phyloP scores from a whole-genome alignment of 1,140 invertebrate species.

The Orius insidiosus region DNA sequence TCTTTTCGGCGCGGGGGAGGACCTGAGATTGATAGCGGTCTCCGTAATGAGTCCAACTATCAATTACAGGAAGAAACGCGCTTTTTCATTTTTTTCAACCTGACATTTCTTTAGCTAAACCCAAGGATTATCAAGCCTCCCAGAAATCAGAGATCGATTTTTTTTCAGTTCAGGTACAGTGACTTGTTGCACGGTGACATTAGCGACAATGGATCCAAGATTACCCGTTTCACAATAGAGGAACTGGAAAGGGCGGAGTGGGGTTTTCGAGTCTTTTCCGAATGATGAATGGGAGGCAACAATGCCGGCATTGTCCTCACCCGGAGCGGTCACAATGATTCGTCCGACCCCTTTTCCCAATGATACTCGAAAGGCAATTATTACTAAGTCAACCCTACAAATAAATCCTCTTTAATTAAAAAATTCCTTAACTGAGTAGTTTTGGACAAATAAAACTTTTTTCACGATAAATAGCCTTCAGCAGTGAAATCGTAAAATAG shows the following conservation, averaged over 20 bases:
- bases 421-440: no score
- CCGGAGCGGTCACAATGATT: slow-evolving; percentile 1
- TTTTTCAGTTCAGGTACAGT: neutral
- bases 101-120: no score
- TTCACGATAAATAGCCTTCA: no score
- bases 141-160: no score
- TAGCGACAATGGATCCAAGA: slow-evolving; percentile 1
- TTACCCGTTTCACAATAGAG: slow-evolving; percentile 1
- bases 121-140: no score
- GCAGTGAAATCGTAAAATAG: no score
- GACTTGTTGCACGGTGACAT: slow-evolving; percentile 3
- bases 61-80: no score
- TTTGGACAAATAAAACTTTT: no score
- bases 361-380: slow-evolving; percentile 1
- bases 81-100: no score
- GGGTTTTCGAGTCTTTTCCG: neutral
- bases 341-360: neutral
- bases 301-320: neutral
- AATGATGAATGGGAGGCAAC: slow-evolving; percentile 2
- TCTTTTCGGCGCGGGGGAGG: no score
- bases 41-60: no score
- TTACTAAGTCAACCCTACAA: slow-evolving; percentile 1
- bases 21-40: no score
- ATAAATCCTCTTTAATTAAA: slow-evolving; percentile 3
- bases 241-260: neutral